Evolutionary conservation across 1,140 invertebrate species (phyloP), one percentile per base, ranked within the genome.

Genomic region (Lordiphosa collinella): DNA sequence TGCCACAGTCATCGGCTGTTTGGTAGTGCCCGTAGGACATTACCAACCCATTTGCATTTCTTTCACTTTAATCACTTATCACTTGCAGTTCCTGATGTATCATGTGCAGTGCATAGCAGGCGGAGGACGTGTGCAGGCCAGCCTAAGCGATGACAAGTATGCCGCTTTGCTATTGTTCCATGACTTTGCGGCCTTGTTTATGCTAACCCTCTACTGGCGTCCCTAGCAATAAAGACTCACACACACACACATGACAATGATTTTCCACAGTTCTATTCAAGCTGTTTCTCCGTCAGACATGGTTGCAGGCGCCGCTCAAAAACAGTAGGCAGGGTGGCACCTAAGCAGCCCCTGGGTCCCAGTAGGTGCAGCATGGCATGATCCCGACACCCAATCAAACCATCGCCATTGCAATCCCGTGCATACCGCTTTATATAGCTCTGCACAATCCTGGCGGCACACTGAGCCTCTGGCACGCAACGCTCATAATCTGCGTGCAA

Each of bases 51-150:
- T 3, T 9, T 12, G 11, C 32, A 9, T 32, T 29, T 16, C 4
- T 13, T 2, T 25, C 60, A 46, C 1, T 25, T 16, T 61, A 29
- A 50, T 22, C 50, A 66, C 40, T 47, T 46, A 58, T 62, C 72
- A 68, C 40, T 84, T 61, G 59, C 76, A 82, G 76, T 55, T 82
- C 32, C 31, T 78, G 2, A 11, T 68, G 34, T 82, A 84, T 84
- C 78, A 82, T 72, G 59, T 68, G 63, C 78, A 82, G 56, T 50
- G 53, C 32, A 60, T 84, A 29, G 41, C 58, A 22, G 76, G 72
- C 1, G 53, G 41, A 7, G 54, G 67, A 4, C 4, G 1, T 12
- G 22, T 61, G 10, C 41, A 57, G 14, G 37, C 52, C 10, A 34
- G 29, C 8, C 16, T 84, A n/a, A 13, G 16, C 34, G 76, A 80